phyloP scores from a whole-genome alignment of 2,113 vertebrate species.

The Oriolus oriolus region DNA sequence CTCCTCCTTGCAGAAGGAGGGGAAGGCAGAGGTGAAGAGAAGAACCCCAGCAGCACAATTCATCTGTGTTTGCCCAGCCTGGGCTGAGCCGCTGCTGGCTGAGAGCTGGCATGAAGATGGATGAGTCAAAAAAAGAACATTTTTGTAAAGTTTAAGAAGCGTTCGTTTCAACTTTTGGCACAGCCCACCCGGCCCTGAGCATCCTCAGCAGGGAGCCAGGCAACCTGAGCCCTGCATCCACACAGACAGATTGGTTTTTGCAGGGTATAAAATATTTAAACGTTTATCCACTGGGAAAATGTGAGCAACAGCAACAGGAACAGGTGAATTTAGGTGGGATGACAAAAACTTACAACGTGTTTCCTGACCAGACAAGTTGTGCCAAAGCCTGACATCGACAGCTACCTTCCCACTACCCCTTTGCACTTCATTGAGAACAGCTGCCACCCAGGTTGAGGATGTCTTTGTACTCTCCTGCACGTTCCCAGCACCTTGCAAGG shows the following conservation, averaged over 20 bases:
- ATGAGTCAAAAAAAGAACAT: background rate
- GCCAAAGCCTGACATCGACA: background rate
- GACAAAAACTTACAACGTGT: background rate
- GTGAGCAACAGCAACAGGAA: background rate
- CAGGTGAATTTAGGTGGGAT: conserved; percentile 11
- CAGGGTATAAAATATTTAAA: background rate
- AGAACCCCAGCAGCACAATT: background rate
- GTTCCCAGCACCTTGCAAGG: background rate
- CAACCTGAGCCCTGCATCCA: background rate
- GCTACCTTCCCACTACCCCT: background rate
- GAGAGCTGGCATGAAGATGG: background rate
- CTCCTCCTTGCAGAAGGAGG: background rate
- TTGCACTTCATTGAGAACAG: background rate
- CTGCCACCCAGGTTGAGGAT: background rate
- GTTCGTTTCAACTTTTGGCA: background rate
- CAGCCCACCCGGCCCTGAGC: background rate
- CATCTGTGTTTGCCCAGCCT: background rate
- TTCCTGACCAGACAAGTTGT: background rate
- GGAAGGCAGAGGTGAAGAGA: background rate
- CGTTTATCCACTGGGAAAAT: background rate
- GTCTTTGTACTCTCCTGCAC: background rate
- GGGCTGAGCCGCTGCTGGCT: fast-evolving
- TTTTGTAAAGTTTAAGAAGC: background rate
- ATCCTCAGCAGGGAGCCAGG: background rate
- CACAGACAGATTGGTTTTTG: background rate